Base-by-base conservation (phyloP, 2,113 vertebrate species). In the Zosterops japonicus region DNA sequence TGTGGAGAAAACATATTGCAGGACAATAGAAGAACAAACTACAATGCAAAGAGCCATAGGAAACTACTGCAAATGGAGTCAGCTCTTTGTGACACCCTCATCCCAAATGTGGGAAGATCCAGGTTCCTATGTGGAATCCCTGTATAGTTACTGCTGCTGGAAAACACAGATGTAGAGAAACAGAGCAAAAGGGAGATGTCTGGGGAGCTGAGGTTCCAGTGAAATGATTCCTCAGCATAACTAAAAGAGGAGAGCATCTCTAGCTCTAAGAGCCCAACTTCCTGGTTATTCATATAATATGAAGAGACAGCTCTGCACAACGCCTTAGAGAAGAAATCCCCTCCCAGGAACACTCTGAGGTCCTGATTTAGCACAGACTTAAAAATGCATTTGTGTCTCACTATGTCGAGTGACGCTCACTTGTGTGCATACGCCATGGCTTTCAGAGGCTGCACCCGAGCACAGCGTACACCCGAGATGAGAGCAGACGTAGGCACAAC, bases 281-380 rank as follows among this genome's bases (percentile, higher is more conserved):
- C 90, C 81, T 3, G 0, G 68, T 83, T 94, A 92, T 92, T 94
- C 83, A 52, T 94, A 64, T 94, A 94, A 96, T 95, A 63, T 0
- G 29, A 96, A 94, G 56, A 94, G 96, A 96, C 93, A 97, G 96
- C 76, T 93, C 83, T 90, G 88, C 71, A 89, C 75, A 94, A 50
- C 0, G 76, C 71, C 95, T 95, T 67, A 88, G 94, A 95, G 86
- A 80, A 95, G 90, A 97, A 94, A 93, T 83, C 39, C 88, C 83
- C 90, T 90, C 90, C 71, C 86, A 96, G 92, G 88, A 94, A 90
- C 76, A 90, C 76, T 86, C 70, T 77, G 75, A 97, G 93, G 88
- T 95, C 90, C 92, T 89, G 94, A 95, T 96, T 95, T 96, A 96
- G 90, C 88, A 92, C 92, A 90, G 67, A 67, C 76, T 96, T 92